Evolutionary conservation across 2,797 vertebrate genomes (phyloP), one percentile per base, ranked within the genome.

Genomic region (Enteromius anoplus): DNA sequence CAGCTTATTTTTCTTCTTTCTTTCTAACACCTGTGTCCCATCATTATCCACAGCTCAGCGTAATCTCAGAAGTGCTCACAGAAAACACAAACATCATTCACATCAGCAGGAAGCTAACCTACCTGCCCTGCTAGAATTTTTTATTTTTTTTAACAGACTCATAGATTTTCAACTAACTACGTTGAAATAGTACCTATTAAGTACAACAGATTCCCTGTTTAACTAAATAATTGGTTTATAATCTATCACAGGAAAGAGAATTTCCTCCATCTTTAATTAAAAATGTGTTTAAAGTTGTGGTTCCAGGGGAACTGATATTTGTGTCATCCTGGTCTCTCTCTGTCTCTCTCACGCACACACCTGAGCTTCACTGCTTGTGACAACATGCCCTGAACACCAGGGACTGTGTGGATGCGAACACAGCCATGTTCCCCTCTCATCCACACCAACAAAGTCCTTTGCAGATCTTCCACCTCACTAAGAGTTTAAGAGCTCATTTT

Each of bases 351-450:
- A 12, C n/a, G 10, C 60, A 68, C 69, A 72, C 47, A 40, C 65
- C 34, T 23, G 17, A 49, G 60, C 83, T 12, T 71, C 29, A 26
- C 71, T 78, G 85, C 87, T 34, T 86, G 87, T 82, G 77, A 86
- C 62, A 88, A 88, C 88, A 86, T 81, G 86, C 82, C 86, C 78
- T 75, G 49, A 55, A 26, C 85, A 70, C 81, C 19, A 72, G 87
- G 79, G 87, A 81, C 37, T 34, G 29, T 45, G 34, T 23, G n/a
- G 45, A 86, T 49, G 51, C 51, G 78, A 66, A 47, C 80, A 70
- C n/a, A 64, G 49, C 53, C 80, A 81, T 45, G 69, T 83, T 77
- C 78, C 47, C 70, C 60, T 75, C 58, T 82, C 49, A 84, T 76
- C 73, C 75, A 80, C 66, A 73, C 40, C 68, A 32, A 83, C n/a